phyloP scores from a whole-genome alignment of 2,888 invertebrate species.

The Drosophila anomalata region DNA sequence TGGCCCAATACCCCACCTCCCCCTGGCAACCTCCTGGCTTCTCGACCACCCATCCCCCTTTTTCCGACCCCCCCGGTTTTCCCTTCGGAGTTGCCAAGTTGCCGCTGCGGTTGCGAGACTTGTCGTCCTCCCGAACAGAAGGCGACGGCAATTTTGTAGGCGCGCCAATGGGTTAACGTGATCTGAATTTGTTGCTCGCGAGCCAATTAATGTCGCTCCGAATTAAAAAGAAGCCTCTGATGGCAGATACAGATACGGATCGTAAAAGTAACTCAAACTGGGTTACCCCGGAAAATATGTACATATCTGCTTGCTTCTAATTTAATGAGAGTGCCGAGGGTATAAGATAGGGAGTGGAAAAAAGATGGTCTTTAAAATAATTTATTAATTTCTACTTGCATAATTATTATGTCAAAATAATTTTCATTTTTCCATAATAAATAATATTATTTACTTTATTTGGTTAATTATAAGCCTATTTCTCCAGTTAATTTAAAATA shows the following conservation, averaged over 20 bases:
- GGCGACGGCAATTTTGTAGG: constrained; percentile 70
- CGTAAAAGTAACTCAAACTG: constrained; percentile 29
- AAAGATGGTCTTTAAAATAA: no score
- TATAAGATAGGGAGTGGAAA: no score
- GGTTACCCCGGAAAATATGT: constrained; percentile 25
- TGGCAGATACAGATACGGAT: constrained; percentile 30
- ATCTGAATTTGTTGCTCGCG: constrained; percentile 79
- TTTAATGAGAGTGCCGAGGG: background rate
- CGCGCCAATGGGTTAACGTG: constrained; percentile 74
- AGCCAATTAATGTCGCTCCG: constrained; percentile 74
- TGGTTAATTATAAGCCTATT: no score
- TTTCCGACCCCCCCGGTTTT: background rate
- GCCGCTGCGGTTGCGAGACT: constrained; percentile 37
- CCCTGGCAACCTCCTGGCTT: constrained; percentile 7
- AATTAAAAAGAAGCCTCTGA: constrained; percentile 61
- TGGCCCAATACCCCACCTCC: constrained; percentile 35
- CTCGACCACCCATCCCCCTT: background rate
- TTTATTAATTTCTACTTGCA: no score
- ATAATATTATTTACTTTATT: background rate
- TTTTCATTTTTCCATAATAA: background rate
- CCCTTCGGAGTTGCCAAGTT: constrained; percentile 5
- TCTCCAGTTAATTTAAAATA: no score
- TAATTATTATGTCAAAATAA: no score
- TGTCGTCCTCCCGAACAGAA: constrained; percentile 42
- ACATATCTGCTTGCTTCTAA: background rate